phyloP scores from a whole-genome alignment of 2,888 invertebrate genomes.

The Brenthis hecate region DNA sequence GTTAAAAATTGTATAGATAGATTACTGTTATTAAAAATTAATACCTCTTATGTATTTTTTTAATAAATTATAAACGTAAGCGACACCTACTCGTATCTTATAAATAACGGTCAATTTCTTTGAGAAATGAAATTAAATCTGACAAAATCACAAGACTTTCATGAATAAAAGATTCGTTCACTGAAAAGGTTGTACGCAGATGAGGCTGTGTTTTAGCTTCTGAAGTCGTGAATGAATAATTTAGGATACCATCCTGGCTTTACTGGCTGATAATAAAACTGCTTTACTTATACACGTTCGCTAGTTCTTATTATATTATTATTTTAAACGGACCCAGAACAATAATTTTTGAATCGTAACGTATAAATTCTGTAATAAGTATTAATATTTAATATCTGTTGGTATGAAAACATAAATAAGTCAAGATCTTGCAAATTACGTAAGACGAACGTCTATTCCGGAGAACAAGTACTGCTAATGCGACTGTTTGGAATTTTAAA shows the following conservation, averaged over 20 bases:
- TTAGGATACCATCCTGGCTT: conserved; percentile 48
- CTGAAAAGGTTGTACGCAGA: conserved; percentile 66
- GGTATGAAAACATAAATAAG: conserved; percentile 4
- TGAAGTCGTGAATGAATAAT: conserved; percentile 66
- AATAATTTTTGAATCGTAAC: too few relatives aligned
- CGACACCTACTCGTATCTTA: conserved; percentile 29
- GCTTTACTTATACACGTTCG: conserved; percentile 1
- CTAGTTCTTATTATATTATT: not conserved
- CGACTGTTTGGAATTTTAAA: conserved; percentile 65
- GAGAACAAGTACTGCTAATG: conserved; percentile 48
- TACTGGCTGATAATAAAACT: conserved; percentile 15
- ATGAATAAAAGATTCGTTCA: conserved; percentile 70
- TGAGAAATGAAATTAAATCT: conserved; percentile 53
- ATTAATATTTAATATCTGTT: conserved; percentile 3
- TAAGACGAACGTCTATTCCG: conserved; percentile 55
- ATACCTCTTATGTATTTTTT: too few relatives aligned
- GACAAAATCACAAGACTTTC: conserved; percentile 58
- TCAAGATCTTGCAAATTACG: conserved; percentile 45
- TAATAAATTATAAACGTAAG: not conserved
- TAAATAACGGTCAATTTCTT: conserved; percentile 37
- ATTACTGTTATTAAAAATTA: too few relatives aligned
- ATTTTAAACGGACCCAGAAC: too few relatives aligned
- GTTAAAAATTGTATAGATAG: too few relatives aligned
- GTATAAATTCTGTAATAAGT: too few relatives aligned
- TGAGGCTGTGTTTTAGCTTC: conserved; percentile 64